Conservation (phyloP, 2,797 vertebrate species). For the Alfaro cultratus region DNA sequence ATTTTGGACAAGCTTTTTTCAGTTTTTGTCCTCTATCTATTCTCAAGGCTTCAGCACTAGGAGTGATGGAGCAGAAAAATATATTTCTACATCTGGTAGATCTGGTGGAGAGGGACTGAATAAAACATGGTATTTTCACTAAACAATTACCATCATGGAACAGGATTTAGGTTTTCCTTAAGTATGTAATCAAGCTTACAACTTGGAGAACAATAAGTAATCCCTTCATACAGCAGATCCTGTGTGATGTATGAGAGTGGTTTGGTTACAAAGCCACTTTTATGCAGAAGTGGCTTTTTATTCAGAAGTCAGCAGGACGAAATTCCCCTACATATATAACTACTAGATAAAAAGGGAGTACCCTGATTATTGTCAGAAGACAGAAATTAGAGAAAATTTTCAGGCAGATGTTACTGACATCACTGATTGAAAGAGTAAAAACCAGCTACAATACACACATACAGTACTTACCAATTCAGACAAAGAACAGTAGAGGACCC, state of each 20-base stretch:
- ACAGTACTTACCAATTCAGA: too few species aligned
- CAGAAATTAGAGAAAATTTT: conserved; percentile 39
- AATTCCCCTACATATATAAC: conserved; percentile 24
- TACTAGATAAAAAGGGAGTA: conserved; percentile 14
- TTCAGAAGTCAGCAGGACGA: not conserved
- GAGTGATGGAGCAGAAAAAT: conserved; percentile 16
- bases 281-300: not conserved
- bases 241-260: not conserved
- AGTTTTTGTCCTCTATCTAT: conserved; percentile 38
- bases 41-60: conserved; percentile 15
- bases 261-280: conserved; percentile 10
- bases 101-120: conserved; percentile 2
- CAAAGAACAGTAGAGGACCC: conserved; percentile 54
- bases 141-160: not conserved
- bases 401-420: conserved; percentile 50
- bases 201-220: not conserved
- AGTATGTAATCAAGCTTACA: not conserved
- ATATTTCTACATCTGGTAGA: conserved; percentile 11
- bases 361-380: conserved; percentile 49
- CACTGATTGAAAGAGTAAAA: conserved; percentile 24
- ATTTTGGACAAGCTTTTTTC: conserved; percentile 40
- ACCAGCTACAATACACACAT: conserved; percentile 10
- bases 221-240: not conserved
- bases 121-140: conserved; percentile 1
- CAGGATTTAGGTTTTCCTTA: not conserved